Conservation (phyloP, 2,888 invertebrate species). For the Scaptomyza cyrtandrae region DNA sequence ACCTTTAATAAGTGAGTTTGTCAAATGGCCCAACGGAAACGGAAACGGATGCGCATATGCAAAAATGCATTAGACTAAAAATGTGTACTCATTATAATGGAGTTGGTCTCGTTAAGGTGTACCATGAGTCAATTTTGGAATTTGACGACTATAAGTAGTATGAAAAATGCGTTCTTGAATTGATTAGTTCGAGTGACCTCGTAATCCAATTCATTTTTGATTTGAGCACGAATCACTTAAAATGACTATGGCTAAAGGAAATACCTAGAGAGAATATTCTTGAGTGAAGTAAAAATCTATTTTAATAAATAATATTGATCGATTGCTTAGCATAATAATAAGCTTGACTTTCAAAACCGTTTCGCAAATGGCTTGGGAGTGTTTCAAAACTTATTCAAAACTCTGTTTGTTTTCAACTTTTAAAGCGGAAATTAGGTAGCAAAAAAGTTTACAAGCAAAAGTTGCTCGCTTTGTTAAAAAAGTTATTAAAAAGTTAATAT, state of each 20-base stretch:
- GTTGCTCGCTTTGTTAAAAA: background rate
- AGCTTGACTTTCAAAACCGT: background rate
- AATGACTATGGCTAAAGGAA: too few relatives aligned
- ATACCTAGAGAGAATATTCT: too few relatives aligned
- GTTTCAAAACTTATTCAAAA: background rate
- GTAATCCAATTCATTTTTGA: too few relatives aligned
- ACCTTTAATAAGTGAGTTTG: slow-evolving; percentile 37
- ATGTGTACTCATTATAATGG: slow-evolving; percentile 3
- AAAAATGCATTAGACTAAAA: slow-evolving; percentile 39
- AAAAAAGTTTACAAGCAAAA: background rate
- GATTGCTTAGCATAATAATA: too few relatives aligned
- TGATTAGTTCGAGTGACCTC: too few relatives aligned
- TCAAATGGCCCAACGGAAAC: slow-evolving; percentile 44
- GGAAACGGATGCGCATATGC: slow-evolving; percentile 50
- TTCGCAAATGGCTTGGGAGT: background rate
- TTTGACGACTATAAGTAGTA: too few relatives aligned
- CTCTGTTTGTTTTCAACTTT: background rate
- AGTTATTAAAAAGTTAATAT: slow-evolving; percentile 1
- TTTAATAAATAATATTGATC: too few relatives aligned
- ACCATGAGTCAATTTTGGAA: too few relatives aligned
- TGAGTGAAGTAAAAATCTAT: too few relatives aligned
- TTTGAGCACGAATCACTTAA: too few relatives aligned
- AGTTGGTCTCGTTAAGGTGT: background rate
- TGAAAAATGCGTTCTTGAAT: too few relatives aligned
- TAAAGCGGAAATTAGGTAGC: background rate